phyloP scores from a whole-genome alignment of 2,797 vertebrate genomes.

The Petrocephalus sullivani region DNA sequence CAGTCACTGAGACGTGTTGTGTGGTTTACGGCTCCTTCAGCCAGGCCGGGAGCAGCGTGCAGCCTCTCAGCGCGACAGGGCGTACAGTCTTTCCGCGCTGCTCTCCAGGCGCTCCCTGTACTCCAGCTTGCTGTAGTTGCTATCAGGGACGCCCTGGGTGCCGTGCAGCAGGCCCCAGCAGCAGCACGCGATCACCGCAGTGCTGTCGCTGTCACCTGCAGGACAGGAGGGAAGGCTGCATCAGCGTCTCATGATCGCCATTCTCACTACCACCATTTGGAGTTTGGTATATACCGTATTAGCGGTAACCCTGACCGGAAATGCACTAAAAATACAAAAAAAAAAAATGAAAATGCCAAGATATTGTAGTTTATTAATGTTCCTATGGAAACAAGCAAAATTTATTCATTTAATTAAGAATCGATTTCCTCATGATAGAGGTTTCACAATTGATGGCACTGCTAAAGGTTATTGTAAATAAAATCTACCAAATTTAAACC shows the following conservation, averaged over 20 bases:
- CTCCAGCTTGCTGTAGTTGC: constrained; percentile 67
- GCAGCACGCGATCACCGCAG: constrained; percentile 71
- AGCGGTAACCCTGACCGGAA: background rate
- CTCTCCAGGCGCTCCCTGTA: constrained; percentile 62
- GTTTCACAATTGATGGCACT: background rate
- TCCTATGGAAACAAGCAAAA: background rate
- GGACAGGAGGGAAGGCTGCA: background rate
- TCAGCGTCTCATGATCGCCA: background rate
- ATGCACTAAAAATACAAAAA: too few relatives aligned
- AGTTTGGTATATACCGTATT: background rate
- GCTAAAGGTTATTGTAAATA: background rate
- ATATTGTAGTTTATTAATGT: background rate
- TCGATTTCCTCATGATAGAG: background rate
- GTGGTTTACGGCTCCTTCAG: background rate
- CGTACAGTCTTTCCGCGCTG: constrained; percentile 56
- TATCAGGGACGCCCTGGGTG: constrained; percentile 54
- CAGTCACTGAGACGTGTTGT: too few relatives aligned
- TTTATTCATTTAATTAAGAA: background rate
- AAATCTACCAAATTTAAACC: background rate
- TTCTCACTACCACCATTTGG: background rate
- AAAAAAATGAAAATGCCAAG: background rate
- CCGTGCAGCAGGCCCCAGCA: constrained; percentile 70
- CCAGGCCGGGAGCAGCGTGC: background rate
- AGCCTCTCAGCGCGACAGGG: constrained; percentile 55
- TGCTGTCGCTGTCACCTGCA: constrained; percentile 76